phyloP scores from a whole-genome alignment of 2,113 vertebrate species.

The Egretta garzetta region DNA sequence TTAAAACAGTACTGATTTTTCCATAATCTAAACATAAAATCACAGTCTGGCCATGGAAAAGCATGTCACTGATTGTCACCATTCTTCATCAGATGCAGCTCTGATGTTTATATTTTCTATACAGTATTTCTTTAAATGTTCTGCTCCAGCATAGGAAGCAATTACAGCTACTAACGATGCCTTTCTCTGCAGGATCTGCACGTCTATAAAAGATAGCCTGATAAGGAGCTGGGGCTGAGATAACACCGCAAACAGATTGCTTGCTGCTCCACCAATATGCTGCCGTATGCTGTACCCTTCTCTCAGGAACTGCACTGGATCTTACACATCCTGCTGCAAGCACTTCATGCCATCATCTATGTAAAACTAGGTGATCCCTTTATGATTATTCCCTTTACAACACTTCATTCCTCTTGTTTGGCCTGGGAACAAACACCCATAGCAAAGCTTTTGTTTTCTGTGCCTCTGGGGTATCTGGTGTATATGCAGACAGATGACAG shows the following conservation, averaged over 20 bases:
- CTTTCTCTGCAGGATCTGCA: not conserved
- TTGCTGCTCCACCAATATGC: not conserved
- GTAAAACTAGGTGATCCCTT: not conserved
- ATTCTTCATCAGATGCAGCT: not conserved
- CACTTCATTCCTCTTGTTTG: not conserved
- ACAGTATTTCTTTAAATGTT: not conserved
- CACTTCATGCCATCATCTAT: not conserved
- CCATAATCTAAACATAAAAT: not conserved
- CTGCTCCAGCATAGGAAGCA: not conserved
- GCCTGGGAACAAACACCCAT: not conserved
- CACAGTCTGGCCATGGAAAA: not conserved
- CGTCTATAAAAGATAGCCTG: not conserved
- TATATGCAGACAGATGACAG: not conserved
- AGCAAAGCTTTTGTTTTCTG: not conserved
- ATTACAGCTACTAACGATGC: conserved; percentile 13
- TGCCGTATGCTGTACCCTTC: not conserved
- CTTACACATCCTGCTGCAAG: not conserved
- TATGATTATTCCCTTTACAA: not conserved
- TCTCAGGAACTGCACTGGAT: not conserved
- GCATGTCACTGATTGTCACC: not conserved
- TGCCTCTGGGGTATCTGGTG: not conserved
- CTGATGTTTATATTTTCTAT: not conserved
- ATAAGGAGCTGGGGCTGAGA: conserved; percentile 7
- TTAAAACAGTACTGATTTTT: not conserved
- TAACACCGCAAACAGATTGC: not conserved